Evolutionary conservation across 2,888 invertebrate genomes (phyloP).

Genomic region (Amblyjoppa fuscipennis): DNA sequence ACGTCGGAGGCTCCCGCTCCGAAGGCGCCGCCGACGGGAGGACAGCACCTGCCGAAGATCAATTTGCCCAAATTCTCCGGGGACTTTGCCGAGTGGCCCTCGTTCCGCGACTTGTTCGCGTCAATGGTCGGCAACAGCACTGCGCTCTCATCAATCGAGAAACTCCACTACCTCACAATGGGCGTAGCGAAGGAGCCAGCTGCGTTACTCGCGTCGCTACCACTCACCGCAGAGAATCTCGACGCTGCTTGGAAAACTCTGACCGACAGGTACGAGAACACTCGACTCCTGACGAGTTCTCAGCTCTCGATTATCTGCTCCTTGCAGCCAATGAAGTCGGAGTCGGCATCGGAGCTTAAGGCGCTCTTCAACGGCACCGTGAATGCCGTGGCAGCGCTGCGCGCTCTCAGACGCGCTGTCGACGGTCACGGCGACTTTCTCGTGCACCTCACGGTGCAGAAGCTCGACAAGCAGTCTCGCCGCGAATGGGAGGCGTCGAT

Average conservation of each 20-base stretch:
- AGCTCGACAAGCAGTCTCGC: conserved; percentile 11
- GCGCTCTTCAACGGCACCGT: no score
- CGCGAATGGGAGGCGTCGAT: not conserved
- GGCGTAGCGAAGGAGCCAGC: not conserved
- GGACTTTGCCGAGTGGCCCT: conserved; percentile 64
- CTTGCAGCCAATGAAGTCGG: no score
- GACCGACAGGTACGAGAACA: no score
- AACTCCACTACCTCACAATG: not conserved
- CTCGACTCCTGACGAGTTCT: no score
- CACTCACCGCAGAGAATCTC: not conserved
- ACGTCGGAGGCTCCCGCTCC: no score
- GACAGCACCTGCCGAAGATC: conserved; percentile 59
- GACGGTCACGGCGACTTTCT: not conserved
- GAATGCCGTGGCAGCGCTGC: no score
- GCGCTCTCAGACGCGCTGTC: not conserved
- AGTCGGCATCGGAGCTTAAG: no score
- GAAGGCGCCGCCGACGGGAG: not conserved
- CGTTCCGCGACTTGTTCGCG: conserved; percentile 65
- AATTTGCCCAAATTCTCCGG: conserved; percentile 65
- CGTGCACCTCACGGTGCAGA: not conserved
- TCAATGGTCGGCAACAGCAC: conserved; percentile 46
- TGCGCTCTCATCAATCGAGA: not conserved
- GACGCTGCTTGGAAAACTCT: no score
- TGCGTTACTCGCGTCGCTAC: not conserved
- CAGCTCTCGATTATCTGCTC: no score